These are phyloP conservation scores for Labeo catla DNA, from an alignment of 2,113 vertebrate species.

Conservation along the genomic window DNA sequence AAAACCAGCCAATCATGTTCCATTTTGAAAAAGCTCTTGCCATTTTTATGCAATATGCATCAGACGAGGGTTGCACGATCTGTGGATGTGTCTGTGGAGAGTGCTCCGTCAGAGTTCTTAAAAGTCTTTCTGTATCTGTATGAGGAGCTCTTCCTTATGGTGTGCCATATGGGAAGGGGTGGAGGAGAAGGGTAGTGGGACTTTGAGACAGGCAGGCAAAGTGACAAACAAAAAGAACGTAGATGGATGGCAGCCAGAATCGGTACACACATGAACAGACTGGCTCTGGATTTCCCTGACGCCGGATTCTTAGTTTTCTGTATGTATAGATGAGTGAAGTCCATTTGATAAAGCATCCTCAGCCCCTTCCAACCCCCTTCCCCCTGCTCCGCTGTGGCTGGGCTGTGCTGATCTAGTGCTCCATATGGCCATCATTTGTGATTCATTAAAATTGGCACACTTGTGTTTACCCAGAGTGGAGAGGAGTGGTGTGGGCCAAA, in stretches of 20 bases:
- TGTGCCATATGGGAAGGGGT: constrained; percentile 51
- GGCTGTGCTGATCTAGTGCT: not conserved
- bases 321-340: constrained; percentile 37
- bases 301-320: constrained; percentile 5
- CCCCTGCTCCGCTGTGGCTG: constrained; percentile 46
- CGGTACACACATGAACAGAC: constrained; percentile 29
- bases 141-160: constrained; percentile 52
- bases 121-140: constrained; percentile 38
- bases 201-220: constrained; percentile 49
- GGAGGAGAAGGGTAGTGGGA: not conserved
- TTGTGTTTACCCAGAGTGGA: constrained; percentile 52
- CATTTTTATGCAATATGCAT: constrained; percentile 7
- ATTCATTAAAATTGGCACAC: constrained; percentile 55
- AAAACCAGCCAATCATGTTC: not conserved
- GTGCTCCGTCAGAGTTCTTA: not conserved
- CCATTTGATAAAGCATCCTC: constrained; percentile 11
- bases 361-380: not conserved
- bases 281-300: constrained; percentile 16
- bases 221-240: constrained; percentile 50
- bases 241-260: constrained; percentile 51
- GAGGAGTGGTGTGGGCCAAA: not conserved
- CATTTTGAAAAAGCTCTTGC: not conserved
- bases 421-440: constrained; percentile 64
- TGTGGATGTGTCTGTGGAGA: not conserved
- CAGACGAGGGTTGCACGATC: not conserved